Base-by-base conservation (phyloP, 1,140 invertebrate genomes). In the Cherax quadricarinatus region DNA sequence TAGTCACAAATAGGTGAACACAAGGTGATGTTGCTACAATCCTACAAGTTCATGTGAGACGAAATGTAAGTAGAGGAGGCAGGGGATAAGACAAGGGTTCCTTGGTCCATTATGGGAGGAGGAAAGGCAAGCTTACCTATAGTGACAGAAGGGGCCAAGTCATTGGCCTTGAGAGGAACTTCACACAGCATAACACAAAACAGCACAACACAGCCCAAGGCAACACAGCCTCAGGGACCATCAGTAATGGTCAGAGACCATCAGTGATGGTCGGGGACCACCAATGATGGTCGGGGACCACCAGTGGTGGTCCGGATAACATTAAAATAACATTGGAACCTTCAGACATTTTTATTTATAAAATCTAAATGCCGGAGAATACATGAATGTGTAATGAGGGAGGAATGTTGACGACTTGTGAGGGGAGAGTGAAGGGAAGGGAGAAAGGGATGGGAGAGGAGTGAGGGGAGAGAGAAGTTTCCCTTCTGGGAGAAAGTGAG, bases 301-400 rank as follows among this genome's bases (percentile, higher is more conserved):
- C 62, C 62, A 70, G 18, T 16, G 62, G 18, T 70, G 82, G 82
- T n/a, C 21, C 7, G 53, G 82, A 66, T 18, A 51, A 86, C 85
- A 86, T 86, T 75, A 86, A 75, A 86, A 86, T 78, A 86, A 86
- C 85, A 86, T 86, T 86, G 70, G 66, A 62, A 86, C 62, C 85
- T 62, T 75, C 66, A 75, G 60, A 86, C 85, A 86, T 75, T 86
- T 86, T 86, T 86, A 86, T 86, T 86, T 75, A 86, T 86, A 86
- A 86, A 86, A 86, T 75, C 85, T 86, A 86, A 86, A 86, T 78
- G 70, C 21, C 62, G 14, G 70, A 70, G 85, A 73, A 86, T 86
- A 86, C 85, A 86, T 86, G 85, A 86, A 86, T 86, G 16, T 49
- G 66, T 86, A 86, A 86, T 78, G 18, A 73, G 41, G 85, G 30